phyloP scores from a whole-genome alignment of 2,888 invertebrate species.

The Agrochola macilenta region DNA sequence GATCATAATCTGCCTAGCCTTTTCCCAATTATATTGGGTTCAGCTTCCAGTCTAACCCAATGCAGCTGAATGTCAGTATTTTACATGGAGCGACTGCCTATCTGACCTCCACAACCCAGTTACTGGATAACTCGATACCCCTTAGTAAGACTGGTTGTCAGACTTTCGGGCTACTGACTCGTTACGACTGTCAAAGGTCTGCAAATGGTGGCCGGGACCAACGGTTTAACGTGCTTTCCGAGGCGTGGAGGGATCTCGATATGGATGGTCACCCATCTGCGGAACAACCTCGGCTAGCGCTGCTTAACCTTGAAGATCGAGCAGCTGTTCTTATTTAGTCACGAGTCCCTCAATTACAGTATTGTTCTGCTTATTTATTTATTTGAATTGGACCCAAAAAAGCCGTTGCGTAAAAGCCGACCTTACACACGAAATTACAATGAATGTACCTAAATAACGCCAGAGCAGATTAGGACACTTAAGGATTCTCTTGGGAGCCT shows the following conservation, averaged over 20 bases:
- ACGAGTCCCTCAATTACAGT: neutral
- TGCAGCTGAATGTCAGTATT: neutral
- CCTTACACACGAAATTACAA: conserved; percentile 6
- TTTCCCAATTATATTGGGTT: neutral
- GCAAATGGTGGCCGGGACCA: too few species aligned
- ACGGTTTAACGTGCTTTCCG: neutral
- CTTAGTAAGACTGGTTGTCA: too few species aligned
- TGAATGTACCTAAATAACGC: neutral
- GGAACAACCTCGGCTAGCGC: neutral
- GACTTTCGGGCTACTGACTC: too few species aligned
- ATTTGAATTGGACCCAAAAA: neutral
- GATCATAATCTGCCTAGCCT: neutral
- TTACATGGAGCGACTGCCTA: too few species aligned
- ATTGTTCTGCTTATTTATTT: neutral
- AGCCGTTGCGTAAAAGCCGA: neutral
- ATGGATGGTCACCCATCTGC: neutral
- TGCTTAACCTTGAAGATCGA: neutral
- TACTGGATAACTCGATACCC: too few species aligned
- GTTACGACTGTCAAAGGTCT: too few species aligned
- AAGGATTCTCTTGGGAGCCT: neutral
- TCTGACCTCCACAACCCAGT: too few species aligned
- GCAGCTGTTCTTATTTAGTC: neutral
- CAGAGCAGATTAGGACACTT: neutral
- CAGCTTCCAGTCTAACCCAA: neutral
- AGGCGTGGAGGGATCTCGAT: neutral